Percentiles rank a stretch among this genome's conserved stretches.
phyloP scores from a whole-genome alignment of 2,113 vertebrate species.

The Tychaedon coryphoeus region DNA sequence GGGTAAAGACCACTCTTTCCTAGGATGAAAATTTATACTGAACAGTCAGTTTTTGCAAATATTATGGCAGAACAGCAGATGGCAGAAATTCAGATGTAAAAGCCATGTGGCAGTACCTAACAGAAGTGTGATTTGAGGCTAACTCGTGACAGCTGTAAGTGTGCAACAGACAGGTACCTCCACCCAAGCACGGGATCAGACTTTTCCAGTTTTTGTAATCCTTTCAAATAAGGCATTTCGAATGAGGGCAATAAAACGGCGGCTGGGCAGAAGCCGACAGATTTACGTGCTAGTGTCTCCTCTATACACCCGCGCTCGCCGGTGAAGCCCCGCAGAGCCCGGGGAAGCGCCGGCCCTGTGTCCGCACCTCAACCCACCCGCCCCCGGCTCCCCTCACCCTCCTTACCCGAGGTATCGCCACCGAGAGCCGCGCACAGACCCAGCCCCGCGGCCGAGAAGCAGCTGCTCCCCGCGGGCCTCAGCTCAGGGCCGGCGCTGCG shows the following conservation, averaged over 20 bases:
- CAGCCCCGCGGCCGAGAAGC: background rate
- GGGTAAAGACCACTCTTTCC: fast-evolving
- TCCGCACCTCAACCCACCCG: background rate
- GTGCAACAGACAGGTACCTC: background rate
- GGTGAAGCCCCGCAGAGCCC: background rate
- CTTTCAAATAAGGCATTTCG: background rate
- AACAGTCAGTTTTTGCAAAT: background rate
- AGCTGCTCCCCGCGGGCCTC: fast-evolving
- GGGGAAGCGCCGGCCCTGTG: background rate
- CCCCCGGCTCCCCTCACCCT: background rate
- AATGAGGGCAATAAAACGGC: fast-evolving
- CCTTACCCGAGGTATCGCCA: background rate
- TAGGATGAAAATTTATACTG: background rate
- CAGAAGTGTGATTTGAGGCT: background rate
- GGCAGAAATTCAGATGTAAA: background rate
- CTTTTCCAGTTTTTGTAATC: fast-evolving
- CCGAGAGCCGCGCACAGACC: background rate
- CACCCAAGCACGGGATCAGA: background rate
- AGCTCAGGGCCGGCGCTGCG: fast-evolving
- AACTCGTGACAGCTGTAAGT: background rate
- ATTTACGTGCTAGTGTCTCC: fast-evolving
- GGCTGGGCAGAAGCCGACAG: background rate
- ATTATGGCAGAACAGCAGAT: background rate
- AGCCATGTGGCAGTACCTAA: background rate
- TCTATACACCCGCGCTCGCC: fast-evolving